phyloP scores from a whole-genome alignment of 2,113 vertebrate species.

The Falcunculus frontatus region DNA sequence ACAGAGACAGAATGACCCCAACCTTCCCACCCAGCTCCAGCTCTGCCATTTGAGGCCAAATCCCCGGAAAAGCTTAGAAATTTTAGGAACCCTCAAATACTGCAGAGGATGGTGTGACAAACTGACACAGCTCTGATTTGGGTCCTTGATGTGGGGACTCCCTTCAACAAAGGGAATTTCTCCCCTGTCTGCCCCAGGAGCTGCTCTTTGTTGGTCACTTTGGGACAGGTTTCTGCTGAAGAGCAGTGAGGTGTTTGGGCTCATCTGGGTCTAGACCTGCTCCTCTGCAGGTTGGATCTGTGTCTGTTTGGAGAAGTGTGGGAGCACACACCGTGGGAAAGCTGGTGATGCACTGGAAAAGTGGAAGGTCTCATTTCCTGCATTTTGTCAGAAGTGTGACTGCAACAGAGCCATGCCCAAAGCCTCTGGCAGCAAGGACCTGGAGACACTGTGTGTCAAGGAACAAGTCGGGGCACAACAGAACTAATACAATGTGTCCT shows the following conservation, averaged over 20 bases:
- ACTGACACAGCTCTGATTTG: background rate
- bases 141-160: background rate
- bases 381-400: background rate
- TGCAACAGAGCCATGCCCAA: background rate
- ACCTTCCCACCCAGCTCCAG: background rate
- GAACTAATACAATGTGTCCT: background rate
- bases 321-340: rapidly evolving
- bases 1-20: background rate
- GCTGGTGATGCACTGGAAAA: background rate
- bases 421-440: background rate
- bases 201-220: background rate
- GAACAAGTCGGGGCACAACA: background rate
- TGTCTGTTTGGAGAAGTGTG: background rate
- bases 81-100: background rate
- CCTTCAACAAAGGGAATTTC: background rate
- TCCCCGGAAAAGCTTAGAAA: background rate
- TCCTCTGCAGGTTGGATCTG: background rate
- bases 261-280: background rate
- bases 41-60: background rate
- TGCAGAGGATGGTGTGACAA: background rate
- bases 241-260: background rate
- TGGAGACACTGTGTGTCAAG: background rate
- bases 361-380: background rate
- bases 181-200: background rate
- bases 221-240: background rate